Evolutionary conservation across 2,113 vertebrate species (phyloP), one percentile per base, ranked within the genome.

Genomic region (Myxocyprinus asiaticus): DNA sequence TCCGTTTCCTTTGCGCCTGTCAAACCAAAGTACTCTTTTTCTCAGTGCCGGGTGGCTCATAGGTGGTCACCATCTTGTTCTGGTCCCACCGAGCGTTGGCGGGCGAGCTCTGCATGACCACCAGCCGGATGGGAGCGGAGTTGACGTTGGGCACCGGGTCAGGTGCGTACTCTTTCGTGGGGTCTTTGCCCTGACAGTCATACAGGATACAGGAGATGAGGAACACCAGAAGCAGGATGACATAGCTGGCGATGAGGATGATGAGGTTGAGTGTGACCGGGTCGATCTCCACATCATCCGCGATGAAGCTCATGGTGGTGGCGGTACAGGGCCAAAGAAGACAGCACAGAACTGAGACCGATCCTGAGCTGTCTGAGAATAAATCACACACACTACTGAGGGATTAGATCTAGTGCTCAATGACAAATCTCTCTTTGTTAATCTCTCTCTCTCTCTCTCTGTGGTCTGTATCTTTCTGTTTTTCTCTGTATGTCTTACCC

Each of bases 141-240:
- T 88, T 86, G 4, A 90, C 10, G 0, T 69, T 89, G 0, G 91
- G 87, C 2, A 90, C 55, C 6, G 93, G 90, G 83, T 98, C 94
- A 0, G 96, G 94, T 9, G 95, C 92, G 6, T 93, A 95, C 79
- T 98, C 96, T 86, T 97, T 97, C 67, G 93, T 96, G 72, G 97
- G 97, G 86, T 98, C 97, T 88, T 95, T 97, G 83, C 97, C 97
- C 78, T 95, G 88, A 88, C 97, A 99, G 92, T 99, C 97, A 55
- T 99, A 99, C 62, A 99, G 94, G 83, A 97, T 90, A 0, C 97
- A 99, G 76, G 97, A 99, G 86, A 99, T 93, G 65, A 99, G 94
- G 90, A 99, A 99, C 77, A 98, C 94, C 84, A 99, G 90, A 15
- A 99, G 95, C 85, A 99, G 85, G 91, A 99, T 97, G 67, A 97